Evolutionary conservation across 1,140 invertebrate genomes (phyloP), one percentile per base, ranked within the genome.

Genomic region (Ceratosolen solmsi): DNA sequence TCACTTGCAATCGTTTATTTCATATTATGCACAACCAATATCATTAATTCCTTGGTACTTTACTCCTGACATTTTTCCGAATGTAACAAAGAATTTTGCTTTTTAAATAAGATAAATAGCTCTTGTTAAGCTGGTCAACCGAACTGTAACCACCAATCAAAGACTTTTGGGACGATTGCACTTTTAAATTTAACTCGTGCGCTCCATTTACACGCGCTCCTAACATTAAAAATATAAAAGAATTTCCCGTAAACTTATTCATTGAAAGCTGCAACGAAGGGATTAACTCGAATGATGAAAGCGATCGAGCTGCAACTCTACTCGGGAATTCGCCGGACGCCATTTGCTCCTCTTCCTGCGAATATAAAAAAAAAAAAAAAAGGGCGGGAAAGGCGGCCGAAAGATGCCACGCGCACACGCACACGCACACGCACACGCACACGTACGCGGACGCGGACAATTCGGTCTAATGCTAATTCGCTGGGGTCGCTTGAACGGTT

Each of bases 401-500:
- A 76, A 15, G 56, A 56, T 49, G 33, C 58, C 30, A 1, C 51
- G 56, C 41, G 30, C 33, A 38, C 22, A 11, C 36, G 46, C 17
- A 22, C 17, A 13, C 41, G 13, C 41, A 13, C 41, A 46, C 41
- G 41, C 41, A 46, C 41, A 13, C 41, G 13, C 41, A 13, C 41
- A 46, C 41, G 41, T 5, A 46, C 41, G 41, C 70, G 22, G 33
- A 71, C 36, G 36, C 25, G 25, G 27, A 11, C 30, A 30, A 51
- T n/a, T 70, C 20, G 22, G 17, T 0, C 33, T 0, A 11, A 74
- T 74, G 71, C 49, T 73, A 56, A 74, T 56, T 65, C 20, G 2
- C 65, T 80, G 30, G 71, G 68, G 71, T 78, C 78, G 82, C 72
- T 86, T 79, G 51, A 54, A 74, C 75, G 82, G 80, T 89, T 87